phyloP scores from a whole-genome alignment of 2,113 vertebrate genomes.

The Oryzias curvinotus region DNA sequence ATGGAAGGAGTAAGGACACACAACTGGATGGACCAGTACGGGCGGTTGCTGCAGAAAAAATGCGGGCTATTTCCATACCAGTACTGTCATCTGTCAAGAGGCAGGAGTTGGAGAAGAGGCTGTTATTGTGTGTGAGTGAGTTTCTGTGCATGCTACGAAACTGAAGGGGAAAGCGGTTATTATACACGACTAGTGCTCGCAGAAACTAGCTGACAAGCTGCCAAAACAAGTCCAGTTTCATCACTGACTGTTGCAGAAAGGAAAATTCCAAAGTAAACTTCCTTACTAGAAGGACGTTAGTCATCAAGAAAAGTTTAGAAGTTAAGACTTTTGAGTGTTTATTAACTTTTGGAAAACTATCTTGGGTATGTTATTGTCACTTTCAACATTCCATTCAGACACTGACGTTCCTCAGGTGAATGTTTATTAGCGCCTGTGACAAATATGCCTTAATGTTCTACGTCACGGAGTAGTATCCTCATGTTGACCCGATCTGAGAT shows the following conservation, averaged over 20 bases:
- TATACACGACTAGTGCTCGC: slow-evolving; percentile 33
- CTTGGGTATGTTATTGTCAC: background rate
- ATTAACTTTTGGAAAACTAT: background rate
- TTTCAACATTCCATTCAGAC: background rate
- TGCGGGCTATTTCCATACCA: slow-evolving; percentile 59
- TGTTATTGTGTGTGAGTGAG: slow-evolving; percentile 12
- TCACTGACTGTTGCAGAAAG: background rate
- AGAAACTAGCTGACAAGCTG: slow-evolving; percentile 17
- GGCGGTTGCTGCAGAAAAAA: slow-evolving; percentile 49
- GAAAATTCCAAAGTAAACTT: slow-evolving; percentile 11
- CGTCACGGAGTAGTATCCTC: slow-evolving; percentile 7
- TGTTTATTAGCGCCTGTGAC: slow-evolving; percentile 15
- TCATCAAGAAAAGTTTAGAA: slow-evolving; percentile 21
- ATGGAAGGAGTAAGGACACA: slow-evolving; percentile 2
- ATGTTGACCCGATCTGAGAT: slow-evolving; percentile 27
- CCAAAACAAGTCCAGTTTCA: slow-evolving; percentile 21
- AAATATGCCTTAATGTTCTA: slow-evolving; percentile 5
- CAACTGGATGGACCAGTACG: slow-evolving; percentile 59
- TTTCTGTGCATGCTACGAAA: slow-evolving; percentile 23
- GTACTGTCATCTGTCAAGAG: slow-evolving; percentile 61
- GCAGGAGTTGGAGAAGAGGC: slow-evolving; percentile 45
- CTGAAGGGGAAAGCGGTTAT: slow-evolving; percentile 45
- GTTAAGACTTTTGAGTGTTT: slow-evolving; percentile 22
- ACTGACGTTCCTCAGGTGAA: background rate
- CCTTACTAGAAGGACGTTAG: slow-evolving; percentile 28